phyloP scores from a whole-genome alignment of 2,113 vertebrate species.

The Oenanthe oenanthe region DNA sequence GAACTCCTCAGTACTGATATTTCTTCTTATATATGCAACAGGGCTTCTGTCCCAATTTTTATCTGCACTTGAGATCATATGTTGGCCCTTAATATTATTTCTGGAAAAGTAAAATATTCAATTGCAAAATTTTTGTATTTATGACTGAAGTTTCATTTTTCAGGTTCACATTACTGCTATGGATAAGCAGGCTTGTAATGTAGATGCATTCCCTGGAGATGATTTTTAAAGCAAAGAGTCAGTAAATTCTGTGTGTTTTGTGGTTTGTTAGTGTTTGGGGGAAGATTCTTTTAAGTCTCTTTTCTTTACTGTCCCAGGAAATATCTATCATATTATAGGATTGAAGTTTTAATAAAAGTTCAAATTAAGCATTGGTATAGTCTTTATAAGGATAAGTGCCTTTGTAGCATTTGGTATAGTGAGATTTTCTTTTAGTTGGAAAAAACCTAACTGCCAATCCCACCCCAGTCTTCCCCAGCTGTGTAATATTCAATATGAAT shows the following conservation, averaged over 20 bases:
- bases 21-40: not conserved
- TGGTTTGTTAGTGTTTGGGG: not conserved
- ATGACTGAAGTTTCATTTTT: not conserved
- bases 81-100: not conserved
- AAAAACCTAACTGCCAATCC: not conserved
- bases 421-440: not conserved
- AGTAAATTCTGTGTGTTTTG: not conserved
- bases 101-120: not conserved
- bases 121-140: not conserved
- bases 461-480: fast-evolving
- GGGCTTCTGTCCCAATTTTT: not conserved
- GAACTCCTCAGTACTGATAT: not conserved
- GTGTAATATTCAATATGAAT: not conserved
- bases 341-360: not conserved
- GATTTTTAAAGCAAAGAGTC: not conserved
- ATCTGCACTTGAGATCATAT: not conserved
- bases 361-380: not conserved
- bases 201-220: not conserved
- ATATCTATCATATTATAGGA: fast-evolving
- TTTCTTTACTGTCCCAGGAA: not conserved
- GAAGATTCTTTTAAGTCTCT: not conserved
- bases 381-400: not conserved
- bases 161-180: not conserved
- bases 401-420: not conserved
- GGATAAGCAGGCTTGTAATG: not conserved